Conservation (phyloP, 2,888 invertebrate species). For the Doris montereyensis region DNA sequence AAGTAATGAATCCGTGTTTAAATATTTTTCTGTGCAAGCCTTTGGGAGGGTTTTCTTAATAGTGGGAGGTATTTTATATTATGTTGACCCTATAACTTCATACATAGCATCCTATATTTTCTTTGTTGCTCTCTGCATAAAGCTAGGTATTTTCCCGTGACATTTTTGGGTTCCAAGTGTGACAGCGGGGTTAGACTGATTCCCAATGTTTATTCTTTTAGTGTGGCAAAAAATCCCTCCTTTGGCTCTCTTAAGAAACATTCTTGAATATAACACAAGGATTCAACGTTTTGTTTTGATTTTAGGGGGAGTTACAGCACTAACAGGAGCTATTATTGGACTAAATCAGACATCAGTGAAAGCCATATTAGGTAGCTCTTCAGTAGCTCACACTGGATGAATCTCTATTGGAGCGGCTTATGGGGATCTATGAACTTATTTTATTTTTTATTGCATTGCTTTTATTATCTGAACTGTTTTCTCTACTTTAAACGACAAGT, state of each 20-base stretch:
- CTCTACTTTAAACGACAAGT: neutral
- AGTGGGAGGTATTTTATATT: neutral
- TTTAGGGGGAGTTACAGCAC: neutral
- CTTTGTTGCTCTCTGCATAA: neutral
- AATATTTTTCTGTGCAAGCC: neutral
- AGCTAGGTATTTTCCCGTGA: neutral
- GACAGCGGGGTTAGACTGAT: neutral
- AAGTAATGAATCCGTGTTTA: neutral
- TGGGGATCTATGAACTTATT: neutral
- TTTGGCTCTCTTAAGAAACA: neutral
- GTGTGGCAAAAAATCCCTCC: neutral
- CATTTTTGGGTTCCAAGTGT: neutral
- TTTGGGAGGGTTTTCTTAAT: neutral
- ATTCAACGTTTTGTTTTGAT: conserved; percentile 2
- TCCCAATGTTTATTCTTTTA: neutral
- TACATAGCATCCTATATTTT: neutral
- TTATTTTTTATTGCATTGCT: conserved; percentile 9
- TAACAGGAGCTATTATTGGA: conserved; percentile 46
- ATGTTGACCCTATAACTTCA: neutral
- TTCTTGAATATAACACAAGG: neutral
- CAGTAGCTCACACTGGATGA: conserved; percentile 52
- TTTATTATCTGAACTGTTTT: neutral
- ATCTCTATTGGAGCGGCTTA: conserved; percentile 17
- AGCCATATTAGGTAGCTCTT: conserved; percentile 49
- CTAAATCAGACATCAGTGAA: conserved; percentile 44